Percentiles rank a stretch among this genome's conserved stretches.
These are phyloP conservation scores for Tupaia tana DNA, from an alignment of 2,113 vertebrate genomes.

Conservation along the genomic window DNA sequence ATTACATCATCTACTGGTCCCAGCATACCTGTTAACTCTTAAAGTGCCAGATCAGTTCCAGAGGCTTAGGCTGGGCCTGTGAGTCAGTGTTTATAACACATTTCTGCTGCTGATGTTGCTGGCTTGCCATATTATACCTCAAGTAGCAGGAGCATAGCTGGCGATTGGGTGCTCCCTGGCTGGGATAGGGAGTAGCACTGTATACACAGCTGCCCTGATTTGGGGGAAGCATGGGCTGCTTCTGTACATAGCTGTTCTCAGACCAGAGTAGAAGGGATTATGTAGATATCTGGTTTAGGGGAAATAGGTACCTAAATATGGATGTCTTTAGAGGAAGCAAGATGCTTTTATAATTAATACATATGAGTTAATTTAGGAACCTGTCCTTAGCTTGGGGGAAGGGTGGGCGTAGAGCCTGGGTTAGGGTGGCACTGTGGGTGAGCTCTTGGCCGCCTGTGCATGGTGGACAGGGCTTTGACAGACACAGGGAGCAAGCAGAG, in stretches of 20 bases:
- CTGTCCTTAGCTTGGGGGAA: neutral
- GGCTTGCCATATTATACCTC: neutral
- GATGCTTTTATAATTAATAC: slow-evolving; percentile 12
- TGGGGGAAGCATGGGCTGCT: neutral
- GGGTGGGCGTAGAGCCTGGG: neutral
- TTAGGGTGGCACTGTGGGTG: neutral
- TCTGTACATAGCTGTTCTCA: neutral
- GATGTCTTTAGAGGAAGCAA: neutral
- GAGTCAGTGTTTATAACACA: neutral
- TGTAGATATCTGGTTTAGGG: neutral
- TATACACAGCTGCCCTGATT: neutral
- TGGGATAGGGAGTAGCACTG: neutral
- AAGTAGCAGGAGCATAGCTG: neutral
- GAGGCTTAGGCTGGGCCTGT: neutral
- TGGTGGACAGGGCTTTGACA: neutral
- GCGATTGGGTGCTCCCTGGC: neutral
- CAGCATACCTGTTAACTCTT: neutral
- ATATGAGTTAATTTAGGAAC: neutral
- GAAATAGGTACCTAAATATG: neutral
- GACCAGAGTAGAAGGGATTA: neutral
- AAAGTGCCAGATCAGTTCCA: neutral
- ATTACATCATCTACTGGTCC: too few relatives aligned
- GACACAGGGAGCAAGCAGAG: slow-evolving; percentile 25
- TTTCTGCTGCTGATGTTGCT: neutral
- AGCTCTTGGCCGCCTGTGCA: neutral